Evolutionary conservation across 2,797 vertebrate genomes (phyloP).

Genomic region (Aselliscus stoliczkanus): DNA sequence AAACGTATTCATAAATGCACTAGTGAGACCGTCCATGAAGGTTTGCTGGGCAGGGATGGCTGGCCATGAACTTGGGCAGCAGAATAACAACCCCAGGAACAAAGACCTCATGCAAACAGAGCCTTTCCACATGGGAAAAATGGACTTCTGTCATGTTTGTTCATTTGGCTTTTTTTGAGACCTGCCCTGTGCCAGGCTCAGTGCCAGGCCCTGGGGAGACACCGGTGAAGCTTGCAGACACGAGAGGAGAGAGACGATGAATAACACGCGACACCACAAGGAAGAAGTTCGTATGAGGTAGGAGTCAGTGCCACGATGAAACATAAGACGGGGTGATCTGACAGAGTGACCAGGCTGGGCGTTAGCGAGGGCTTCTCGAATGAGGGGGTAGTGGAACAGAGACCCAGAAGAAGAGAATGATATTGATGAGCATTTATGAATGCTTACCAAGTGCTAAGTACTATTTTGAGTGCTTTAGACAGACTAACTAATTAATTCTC

Average conservation of each 20-base stretch:
- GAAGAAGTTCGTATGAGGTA: background rate
- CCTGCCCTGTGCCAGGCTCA: background rate
- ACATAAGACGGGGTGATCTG: no score
- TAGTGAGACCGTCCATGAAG: no score
- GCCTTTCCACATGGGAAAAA: background rate
- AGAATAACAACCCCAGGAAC: background rate
- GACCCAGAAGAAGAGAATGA: background rate
- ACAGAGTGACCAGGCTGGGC: background rate
- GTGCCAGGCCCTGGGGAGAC: background rate
- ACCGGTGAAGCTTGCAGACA: background rate
- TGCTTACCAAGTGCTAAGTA: background rate
- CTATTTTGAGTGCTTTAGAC: background rate
- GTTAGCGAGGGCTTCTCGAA: background rate
- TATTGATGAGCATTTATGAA: background rate
- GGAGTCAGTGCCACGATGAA: fast-evolving
- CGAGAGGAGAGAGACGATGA: background rate
- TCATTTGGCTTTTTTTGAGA: background rate
- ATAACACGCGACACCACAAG: fast-evolving
- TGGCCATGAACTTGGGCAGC: background rate
- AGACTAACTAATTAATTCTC: background rate
- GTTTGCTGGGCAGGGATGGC: no score
- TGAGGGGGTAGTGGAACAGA: background rate
- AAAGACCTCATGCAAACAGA: background rate
- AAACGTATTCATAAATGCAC: no score
- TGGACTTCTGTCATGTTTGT: background rate